phyloP scores from a whole-genome alignment of 2,113 vertebrate genomes.

The Corythornis vintsioides region DNA sequence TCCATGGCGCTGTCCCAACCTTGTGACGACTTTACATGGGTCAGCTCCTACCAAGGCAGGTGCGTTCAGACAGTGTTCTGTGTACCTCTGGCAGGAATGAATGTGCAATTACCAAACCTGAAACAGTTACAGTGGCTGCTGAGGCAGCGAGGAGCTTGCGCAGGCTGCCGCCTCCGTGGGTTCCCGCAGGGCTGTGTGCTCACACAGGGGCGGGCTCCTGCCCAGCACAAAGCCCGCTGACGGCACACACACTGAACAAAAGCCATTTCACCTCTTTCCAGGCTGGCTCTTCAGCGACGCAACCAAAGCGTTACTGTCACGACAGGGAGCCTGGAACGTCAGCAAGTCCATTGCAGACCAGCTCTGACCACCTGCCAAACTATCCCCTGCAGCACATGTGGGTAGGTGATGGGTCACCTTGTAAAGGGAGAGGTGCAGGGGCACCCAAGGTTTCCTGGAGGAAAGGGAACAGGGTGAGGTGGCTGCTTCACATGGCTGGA shows the following conservation, averaged over 20 bases:
- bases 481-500: accelerated
- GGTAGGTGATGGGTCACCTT: neutral
- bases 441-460: neutral
- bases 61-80: neutral
- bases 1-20: neutral
- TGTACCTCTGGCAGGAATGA: neutral
- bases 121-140: neutral
- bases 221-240: neutral
- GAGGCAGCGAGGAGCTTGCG: neutral
- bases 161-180: neutral
- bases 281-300: neutral
- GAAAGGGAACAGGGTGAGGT: neutral
- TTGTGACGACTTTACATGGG: neutral
- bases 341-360: neutral
- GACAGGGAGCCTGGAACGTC: neutral
- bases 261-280: neutral
- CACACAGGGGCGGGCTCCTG: neutral
- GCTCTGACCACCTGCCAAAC: neutral
- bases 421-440: no score
- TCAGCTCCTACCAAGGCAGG: neutral
- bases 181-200: neutral
- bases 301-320: no score
- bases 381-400: no score
- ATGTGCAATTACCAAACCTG: neutral
- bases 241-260: neutral